These are phyloP conservation scores for Zapornia atra DNA, from an alignment of 2,113 vertebrate species.

Conservation along the genomic window DNA sequence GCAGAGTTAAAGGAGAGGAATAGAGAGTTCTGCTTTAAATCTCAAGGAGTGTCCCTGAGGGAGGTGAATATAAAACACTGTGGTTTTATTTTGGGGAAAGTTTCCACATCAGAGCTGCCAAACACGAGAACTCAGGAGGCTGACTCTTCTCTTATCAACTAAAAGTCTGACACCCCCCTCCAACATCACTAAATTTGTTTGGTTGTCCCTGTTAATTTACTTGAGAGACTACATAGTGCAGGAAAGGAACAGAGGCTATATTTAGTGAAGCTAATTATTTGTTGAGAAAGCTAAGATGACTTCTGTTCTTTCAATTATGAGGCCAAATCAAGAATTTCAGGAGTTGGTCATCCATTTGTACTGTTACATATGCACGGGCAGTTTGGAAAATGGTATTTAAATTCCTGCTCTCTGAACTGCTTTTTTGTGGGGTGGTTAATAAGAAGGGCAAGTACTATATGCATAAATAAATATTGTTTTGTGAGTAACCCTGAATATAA, in stretches of 20 bases:
- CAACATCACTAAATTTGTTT: not conserved
- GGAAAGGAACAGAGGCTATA: not conserved
- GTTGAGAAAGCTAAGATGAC: not conserved
- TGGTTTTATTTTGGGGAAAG: not conserved
- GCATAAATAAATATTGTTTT: not conserved
- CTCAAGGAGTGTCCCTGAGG: not conserved
- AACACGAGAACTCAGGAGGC: not conserved
- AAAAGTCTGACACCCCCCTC: not conserved
- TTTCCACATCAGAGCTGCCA: not conserved
- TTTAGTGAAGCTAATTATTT: not conserved
- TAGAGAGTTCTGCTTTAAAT: not conserved
- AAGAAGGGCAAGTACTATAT: not conserved
- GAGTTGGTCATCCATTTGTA: not conserved
- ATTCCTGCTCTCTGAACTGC: not conserved
- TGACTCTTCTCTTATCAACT: not conserved
- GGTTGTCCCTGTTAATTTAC: not conserved
- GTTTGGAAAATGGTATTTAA: not conserved
- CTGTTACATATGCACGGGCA: fast-evolving
- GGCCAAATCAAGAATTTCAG: not conserved
- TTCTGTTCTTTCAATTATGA: not conserved
- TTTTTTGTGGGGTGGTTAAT: not conserved
- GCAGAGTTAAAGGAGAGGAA: not conserved
- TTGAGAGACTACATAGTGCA: not conserved
- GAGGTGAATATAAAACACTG: not conserved
- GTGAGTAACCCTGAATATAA: not conserved